A percentile compares a stretch with the other conserved stretches of the same genome.
Evolutionary conservation across 2,888 invertebrate genomes (phyloP).

Genomic region (Ormyrus pomaceus): DNA sequence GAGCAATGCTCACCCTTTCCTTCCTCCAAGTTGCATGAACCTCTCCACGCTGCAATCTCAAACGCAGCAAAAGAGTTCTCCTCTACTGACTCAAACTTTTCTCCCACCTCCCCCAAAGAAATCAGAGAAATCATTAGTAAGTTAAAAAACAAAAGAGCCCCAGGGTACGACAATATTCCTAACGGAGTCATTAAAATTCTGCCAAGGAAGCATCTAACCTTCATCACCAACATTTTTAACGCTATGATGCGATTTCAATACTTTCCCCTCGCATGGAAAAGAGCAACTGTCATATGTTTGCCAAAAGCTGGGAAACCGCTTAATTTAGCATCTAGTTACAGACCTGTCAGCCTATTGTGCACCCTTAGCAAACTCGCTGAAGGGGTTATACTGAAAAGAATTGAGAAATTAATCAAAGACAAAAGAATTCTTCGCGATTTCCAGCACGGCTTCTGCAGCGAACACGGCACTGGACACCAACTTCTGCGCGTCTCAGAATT

Average conservation of each 20-base stretch:
- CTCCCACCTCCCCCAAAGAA: neutral
- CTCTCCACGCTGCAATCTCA: no score
- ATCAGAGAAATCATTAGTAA: neutral
- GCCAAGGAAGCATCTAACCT: neutral
- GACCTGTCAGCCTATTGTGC: conserved; percentile 30
- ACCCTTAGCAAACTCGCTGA: conserved; percentile 34
- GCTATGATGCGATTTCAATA: conserved; percentile 19
- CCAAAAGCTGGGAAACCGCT: conserved; percentile 3
- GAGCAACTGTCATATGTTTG: conserved; percentile 19
- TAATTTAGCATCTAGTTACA: conserved; percentile 13
- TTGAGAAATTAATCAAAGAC: no score
- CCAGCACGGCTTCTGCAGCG: neutral
- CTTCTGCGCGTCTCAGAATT: conserved; percentile 1
- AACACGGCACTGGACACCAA: neutral
- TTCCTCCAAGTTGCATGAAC: no score
- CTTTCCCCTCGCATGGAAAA: conserved; percentile 35
- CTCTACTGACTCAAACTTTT: neutral
- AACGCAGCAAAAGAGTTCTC: no score
- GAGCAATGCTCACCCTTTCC: conserved; percentile 25
- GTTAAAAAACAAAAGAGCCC: conserved; percentile 1
- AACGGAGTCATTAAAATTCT: conserved; percentile 26
- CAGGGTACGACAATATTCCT: conserved; percentile 6
- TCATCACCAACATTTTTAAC: conserved; percentile 23
- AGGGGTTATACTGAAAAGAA: conserved; percentile 3
- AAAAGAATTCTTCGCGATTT: neutral